Evolutionary conservation across 2,113 vertebrate genomes (phyloP), one percentile per base, ranked within the genome.

Genomic region (Triplophysa tibetana): DNA sequence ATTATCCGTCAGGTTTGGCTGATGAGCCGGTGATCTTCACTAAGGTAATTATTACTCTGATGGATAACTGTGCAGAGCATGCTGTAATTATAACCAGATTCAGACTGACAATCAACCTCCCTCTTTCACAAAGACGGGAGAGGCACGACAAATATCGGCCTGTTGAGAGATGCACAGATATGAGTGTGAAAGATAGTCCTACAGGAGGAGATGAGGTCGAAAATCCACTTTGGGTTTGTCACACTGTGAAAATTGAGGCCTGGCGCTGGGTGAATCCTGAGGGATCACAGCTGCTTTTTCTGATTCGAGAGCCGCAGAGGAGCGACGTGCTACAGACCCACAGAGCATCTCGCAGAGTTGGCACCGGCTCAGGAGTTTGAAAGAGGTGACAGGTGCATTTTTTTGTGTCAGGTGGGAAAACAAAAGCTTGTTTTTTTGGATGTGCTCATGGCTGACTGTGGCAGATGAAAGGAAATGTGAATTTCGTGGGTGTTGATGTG

Each of bases 81-180:
- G 24, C 52, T 80, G 23, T 83, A 85, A 89, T 90, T 88, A 88
- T 80, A 83, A 66, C 81, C 52, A 65, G 75, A 60, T 75, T 83
- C 74, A 26, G 83, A 88, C 82, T 80, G 48, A 79, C 62, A 82
- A 88, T 91, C 87, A 86, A 67, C 75, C 81, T 80, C 80, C 72
- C 67, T 77, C 83, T 54, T 75, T 58, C 29, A 74, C 7, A 19
- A 21, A 21, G 7, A 21, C 7, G 1, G 1, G 8, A 58, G 54
- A 21, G 54, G 19, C 8, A 8, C 2, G 19, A 26, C 52, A 41
- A 52, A 38, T 58, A 78, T 56, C 74, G 79, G 69, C 48, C 38
- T 66, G 48, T 45, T 17, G 78, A 60, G 56, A 23, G 64, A 52
- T 72, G 56, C 52, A 67, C 23, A 52, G 16, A n/a, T 38, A 41